Evolutionary conservation across 2,113 vertebrate genomes (phyloP), one percentile per base, ranked within the genome.

Genomic region (Cebus imitator): DNA sequence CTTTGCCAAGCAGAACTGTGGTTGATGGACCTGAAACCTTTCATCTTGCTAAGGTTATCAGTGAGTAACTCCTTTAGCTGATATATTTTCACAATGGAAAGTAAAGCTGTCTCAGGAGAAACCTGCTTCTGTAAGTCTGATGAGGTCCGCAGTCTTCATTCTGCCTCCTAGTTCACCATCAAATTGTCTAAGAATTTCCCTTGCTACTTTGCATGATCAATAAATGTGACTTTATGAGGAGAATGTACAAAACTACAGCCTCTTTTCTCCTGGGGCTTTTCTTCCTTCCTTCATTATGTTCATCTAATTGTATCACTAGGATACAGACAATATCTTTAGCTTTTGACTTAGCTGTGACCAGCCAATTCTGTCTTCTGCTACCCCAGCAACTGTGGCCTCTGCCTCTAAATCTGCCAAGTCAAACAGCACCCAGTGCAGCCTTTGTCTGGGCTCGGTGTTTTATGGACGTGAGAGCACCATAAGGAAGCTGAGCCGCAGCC

Each of bases 231-330:
- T 93, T 95, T 96, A 92, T 35, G 92, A 96, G 75, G 83, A 94
- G 96, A 81, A 95, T 55, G 66, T 72, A 90, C 86, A 94, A 96
- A 84, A 78, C 81, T 83, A 48, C 89, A 75, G 50, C 91, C 55
- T 79, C 94, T 94, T 40, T 90, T 72, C 80, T 81, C 85, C 70
- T n/a, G 66, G 68, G 90, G 94, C 48, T 97, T 94, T 96, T 66
- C 96, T 70, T 94, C 90, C 95, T 98, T 84, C 43, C 55, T 91
- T 81, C 82, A 27, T 82, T 96, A 64, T 94, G 97, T 85, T 96
- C 97, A 97, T 97, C 98, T 96, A 73, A 84, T 91, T 93, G 82
- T 76, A 21, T 97, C 98, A 95, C 97, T 96, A 97, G 92, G 96
- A 98, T 85, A 97, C 96, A 95, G 85, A 96, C 72, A 94, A 79